Evolutionary conservation across 2,113 vertebrate species (phyloP), one percentile per base, ranked within the genome.

Genomic region (Carassius gibelio): DNA sequence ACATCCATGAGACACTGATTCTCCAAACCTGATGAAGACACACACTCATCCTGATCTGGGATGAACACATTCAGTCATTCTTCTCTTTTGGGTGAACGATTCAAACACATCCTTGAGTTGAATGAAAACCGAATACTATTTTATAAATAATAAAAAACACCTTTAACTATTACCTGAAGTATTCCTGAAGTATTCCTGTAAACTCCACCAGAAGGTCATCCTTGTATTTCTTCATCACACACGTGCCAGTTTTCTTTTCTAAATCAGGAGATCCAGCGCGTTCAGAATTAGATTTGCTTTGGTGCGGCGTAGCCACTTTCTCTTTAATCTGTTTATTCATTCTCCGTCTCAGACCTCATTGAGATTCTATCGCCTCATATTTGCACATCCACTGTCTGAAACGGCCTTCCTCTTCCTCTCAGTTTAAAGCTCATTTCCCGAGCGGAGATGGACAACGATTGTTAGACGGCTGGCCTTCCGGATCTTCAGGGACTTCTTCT

Each of bases 251-350:
- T 85, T 89, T 85, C 88, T 85, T 86, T 90, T 91, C 90, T 87
- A 87, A 92, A 93, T 88, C 93, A 89, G 91, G 88, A 92, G 90
- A 92, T 90, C 91, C 84, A 89, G 88, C 87, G 86, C 86, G 88
- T 86, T 93, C 91, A 89, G 93, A 94, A 94, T 94, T 94, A 94
- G 92, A 94, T 94, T 94, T 94, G 91, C 92, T 94, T 92, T 93
- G 89, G 90, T 93, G 91, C 91, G 90, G 91, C 89, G 8, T 9
- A 89, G 86, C 92, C 91, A 89, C 90, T 90, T 92, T 94, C 93
- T 90, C 91, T 94, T 91, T 94, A 94, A 94, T 94, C 94, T 94
- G 93, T 93, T 94, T 93, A 93, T 93, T 90, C 93, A 91, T 93
- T 94, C 91, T 87, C 87, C 91, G 90, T 92, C 93, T 93, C 93